A percentile compares a stretch with the other conserved stretches of the same genome.
Conservation (phyloP, 2,113 vertebrate genomes). For the Elephas maximus region DNA sequence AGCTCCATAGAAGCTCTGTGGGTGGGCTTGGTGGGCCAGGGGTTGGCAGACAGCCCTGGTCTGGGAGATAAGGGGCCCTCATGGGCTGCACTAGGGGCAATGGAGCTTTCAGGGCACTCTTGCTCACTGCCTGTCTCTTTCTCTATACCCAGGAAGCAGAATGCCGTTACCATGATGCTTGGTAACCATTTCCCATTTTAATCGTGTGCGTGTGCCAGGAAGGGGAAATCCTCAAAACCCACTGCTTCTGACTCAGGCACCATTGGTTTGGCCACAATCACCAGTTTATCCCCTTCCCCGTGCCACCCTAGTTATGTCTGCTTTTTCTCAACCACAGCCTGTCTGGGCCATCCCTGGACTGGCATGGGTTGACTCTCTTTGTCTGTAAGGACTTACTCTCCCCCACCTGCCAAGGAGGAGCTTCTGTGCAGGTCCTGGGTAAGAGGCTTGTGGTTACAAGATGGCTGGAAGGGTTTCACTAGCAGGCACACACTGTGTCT, state of each 20-base stretch:
- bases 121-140: not conserved
- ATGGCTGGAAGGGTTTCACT: not conserved
- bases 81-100: fast-evolving
- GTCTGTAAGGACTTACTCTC: not conserved
- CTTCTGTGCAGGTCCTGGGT: not conserved
- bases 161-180: not conserved
- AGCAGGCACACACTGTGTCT: no score
- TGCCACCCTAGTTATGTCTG: not conserved
- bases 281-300: not conserved
- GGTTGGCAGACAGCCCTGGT: not conserved
- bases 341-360: not conserved
- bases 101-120: fast-evolving
- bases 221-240: slow-evolving; percentile 62
- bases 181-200: slow-evolving; percentile 42
- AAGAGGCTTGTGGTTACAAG: not conserved
- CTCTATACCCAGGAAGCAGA: not conserved
- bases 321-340: slow-evolving; percentile 48
- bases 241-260: slow-evolving; percentile 42
- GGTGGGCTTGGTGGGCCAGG: not conserved
- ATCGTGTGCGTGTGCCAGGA: not conserved
- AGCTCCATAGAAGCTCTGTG: not conserved
- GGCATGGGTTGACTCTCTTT: not conserved
- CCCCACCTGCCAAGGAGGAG: not conserved
- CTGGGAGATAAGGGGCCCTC: not conserved
- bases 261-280: not conserved